Conservation (phyloP, 2,113 vertebrate species). For the Myocastor coypus region DNA sequence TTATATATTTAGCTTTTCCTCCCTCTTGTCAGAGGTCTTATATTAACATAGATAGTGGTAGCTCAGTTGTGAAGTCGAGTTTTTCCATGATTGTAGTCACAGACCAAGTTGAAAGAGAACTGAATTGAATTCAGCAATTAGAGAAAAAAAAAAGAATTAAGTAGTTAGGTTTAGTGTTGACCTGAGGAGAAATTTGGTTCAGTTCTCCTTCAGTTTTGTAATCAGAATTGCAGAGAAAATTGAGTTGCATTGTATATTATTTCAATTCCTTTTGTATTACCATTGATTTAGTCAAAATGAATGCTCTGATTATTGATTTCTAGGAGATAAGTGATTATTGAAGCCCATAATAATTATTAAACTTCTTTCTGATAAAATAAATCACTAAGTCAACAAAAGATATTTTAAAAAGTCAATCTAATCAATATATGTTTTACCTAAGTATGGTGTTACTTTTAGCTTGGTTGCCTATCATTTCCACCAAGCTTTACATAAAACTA, state of each 20-base stretch:
- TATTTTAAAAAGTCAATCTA: background rate
- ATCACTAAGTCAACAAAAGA: background rate
- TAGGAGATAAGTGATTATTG: background rate
- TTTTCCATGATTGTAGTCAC: background rate
- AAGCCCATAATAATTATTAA: background rate
- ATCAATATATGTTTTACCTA: background rate
- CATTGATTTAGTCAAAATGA: background rate
- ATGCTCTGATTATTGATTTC: background rate
- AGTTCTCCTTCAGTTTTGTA: background rate
- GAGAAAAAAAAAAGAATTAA: too few relatives aligned
- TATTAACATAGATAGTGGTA: background rate
- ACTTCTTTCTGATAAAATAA: constrained; percentile 10
- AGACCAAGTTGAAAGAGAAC: background rate
- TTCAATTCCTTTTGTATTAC: background rate
- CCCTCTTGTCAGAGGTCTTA: background rate
- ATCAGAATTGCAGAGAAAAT: background rate
- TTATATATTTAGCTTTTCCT: background rate
- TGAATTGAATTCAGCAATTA: background rate
- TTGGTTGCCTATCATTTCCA: background rate
- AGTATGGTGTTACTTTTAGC: background rate
- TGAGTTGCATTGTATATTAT: background rate
- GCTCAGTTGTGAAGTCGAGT: background rate
- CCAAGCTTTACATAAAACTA: background rate
- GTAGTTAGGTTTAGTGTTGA: background rate
- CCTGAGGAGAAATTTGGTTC: background rate